Base-by-base conservation (phyloP, 2,797 vertebrate species). In the Threskiornis aethiopicus region DNA sequence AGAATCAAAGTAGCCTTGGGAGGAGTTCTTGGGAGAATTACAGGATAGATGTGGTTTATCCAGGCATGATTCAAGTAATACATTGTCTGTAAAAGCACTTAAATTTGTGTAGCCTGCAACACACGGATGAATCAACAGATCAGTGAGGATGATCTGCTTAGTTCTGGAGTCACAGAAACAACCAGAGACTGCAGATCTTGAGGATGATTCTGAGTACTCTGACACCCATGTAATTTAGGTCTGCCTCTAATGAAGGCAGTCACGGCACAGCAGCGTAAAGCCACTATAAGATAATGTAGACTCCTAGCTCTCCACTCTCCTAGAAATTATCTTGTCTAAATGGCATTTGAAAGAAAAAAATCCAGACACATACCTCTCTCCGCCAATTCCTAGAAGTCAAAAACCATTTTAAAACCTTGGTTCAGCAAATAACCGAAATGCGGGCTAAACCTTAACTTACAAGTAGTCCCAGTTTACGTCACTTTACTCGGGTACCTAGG, bases 381-480 rank as follows among this genome's bases (percentile, higher is more conserved):
- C 46, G 16, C 10, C n/a, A 66, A 3, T 52, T 83, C 44, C 31
- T 51, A 42, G 22, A 72, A 84, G 16, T 49, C 62, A n/a, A 0
- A 0, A 79, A 29, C 10, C 6, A 66, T 67, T 87, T 18, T 13
- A 84, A 89, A 87, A 37, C 12, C n/a, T 75, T 2, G 0, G 3
- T 39, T 76, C 54, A 79, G 24, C 16, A 79, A 78, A 66, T n/a
- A 59, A 58, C 4, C 16, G 59, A 62, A 62, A 70, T 4, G 10
- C 42, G 3, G 5, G 13, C 0, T 69, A 78, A 75, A 78, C 0
- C 0, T 19, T 65, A 39, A 9, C 0, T 59, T 67, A 25, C 9
- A 62, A n/a, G 42, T 6, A 79, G 18, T 59, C 25, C 33, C 44
- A 55, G 78, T n/a, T 69, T 35, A 78, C 71, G 5, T 10, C 6